phyloP scores from a whole-genome alignment of 64 coral and sea anemone species.

The Exaiptasia diaphana region DNA sequence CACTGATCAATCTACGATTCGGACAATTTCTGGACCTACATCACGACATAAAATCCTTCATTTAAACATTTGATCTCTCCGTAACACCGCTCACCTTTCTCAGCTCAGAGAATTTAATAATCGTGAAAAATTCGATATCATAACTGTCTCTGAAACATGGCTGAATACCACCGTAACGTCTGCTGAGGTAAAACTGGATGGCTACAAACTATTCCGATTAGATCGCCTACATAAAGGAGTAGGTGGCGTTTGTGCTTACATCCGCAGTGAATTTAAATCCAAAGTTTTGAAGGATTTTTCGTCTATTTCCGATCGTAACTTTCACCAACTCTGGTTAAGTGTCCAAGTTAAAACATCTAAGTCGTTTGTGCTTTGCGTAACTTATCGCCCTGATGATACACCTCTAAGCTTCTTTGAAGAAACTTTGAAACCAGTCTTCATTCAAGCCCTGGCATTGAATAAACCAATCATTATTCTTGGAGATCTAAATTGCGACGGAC shows the following conservation, averaged over 20 bases:
- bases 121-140: background rate
- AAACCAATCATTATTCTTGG: constrained; percentile 35
- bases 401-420: constrained; percentile 35
- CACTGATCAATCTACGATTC: too few species aligned
- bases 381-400: constrained; percentile 28
- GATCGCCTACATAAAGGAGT: background rate
- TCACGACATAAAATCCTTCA: too few species aligned
- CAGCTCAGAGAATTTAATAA: background rate
- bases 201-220: constrained; percentile 9
- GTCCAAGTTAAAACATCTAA: constrained; percentile 36
- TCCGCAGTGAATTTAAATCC: constrained; percentile 10
- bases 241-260: constrained; percentile 10
- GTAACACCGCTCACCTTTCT: constrained; percentile 18
- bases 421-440: constrained; percentile 21
- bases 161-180: constrained; percentile 11
- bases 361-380: constrained; percentile 17
- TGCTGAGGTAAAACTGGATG: background rate
- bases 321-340: constrained; percentile 45
- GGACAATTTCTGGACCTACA: too few species aligned
- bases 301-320: constrained; percentile 22
- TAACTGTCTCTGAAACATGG: constrained; percentile 29
- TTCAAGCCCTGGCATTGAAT: background rate
- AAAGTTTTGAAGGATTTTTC: background rate
- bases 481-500: constrained; percentile 28
- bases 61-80: constrained; percentile 48